Evolutionary conservation across 2,888 invertebrate genomes (phyloP).

Genomic region (Entomobrya multifasciata): DNA sequence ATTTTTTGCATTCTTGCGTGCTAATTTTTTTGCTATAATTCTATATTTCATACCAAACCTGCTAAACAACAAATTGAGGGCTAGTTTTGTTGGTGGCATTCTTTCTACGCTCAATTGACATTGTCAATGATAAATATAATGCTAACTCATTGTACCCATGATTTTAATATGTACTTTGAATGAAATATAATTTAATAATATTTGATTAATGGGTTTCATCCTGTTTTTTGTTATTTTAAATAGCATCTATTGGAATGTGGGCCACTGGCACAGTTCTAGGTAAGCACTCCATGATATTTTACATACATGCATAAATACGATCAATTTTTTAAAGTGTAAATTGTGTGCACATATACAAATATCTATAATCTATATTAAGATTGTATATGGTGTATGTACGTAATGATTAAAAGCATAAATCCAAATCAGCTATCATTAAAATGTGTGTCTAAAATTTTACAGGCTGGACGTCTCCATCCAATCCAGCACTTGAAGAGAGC

Average conservation of each 20-base stretch:
- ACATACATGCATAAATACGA: background rate
- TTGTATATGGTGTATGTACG: background rate
- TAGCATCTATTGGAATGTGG: constrained; percentile 63
- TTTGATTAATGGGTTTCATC: background rate
- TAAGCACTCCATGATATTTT: background rate
- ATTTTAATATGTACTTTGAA: too few relatives aligned
- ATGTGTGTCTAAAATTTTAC: constrained; percentile 81
- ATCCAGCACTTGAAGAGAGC: constrained; percentile 81
- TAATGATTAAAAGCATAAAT: background rate
- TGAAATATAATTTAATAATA: background rate
- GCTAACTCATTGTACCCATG: too few relatives aligned
- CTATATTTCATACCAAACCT: background rate
- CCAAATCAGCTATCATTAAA: background rate
- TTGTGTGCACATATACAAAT: background rate
- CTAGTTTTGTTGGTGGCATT: too few relatives aligned
- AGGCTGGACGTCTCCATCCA: constrained; percentile 86
- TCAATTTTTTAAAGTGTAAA: background rate
- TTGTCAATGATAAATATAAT: too few relatives aligned
- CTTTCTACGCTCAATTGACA: too few relatives aligned
- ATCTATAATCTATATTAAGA: too few relatives aligned
- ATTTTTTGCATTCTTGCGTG: too few relatives aligned
- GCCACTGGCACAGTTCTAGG: constrained; percentile 65
- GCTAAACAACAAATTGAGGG: background rate
- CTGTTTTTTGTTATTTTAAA: constrained; percentile 24
- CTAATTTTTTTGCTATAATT: background rate